Base-by-base conservation (phyloP, 2,888 invertebrate genomes). In the Leucophenga montana region DNA sequence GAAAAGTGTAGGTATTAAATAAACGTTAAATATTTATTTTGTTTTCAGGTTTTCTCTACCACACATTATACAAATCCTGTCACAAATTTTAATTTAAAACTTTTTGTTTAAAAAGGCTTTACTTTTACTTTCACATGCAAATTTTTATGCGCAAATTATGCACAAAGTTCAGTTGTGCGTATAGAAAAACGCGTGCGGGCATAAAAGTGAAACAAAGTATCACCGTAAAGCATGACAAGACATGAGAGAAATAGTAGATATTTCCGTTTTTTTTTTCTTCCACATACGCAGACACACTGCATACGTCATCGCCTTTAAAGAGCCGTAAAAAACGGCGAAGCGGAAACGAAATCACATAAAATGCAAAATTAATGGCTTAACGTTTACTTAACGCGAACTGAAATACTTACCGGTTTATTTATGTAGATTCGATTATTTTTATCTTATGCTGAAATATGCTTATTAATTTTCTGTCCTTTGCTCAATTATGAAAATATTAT, bases 301-400 rank as follows among this genome's bases (percentile, higher is more conserved):
- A 1, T 9, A 54, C 9, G 9, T 6, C n/a, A n/a, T 18, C 18
- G 18, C 16, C 11, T 20, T 20, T 4, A 54, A 18, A 54, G 8
- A 11, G 54, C 16, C 20, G 18, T 22, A 54, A 20, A 54, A 82
- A 76, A 66, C 70, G 78, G 81, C 81, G 77, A 22, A 16, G 53
- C 53, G 16, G 14, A 14, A 18, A 39, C 8, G 16, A 61, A 61
- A 33, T 18, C 54, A 16, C 33, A 61, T 22, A 70, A 75, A 82
- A 85, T 83, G 75, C 75, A 85, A 81, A 85, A 83, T 85, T 78
- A 83, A 81, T 81, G 82, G 16, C 39, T 16, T 6, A n/a, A 18
- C 31, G 18, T 61, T 33, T 39, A 61, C n/a, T 39, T 33, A n/a
- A 18, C 16, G 5, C 14, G n/a, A 31, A 14, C 59, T 33, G 22